phyloP scores from a whole-genome alignment of 2,113 vertebrate genomes.

The Trichechus manatus region DNA sequence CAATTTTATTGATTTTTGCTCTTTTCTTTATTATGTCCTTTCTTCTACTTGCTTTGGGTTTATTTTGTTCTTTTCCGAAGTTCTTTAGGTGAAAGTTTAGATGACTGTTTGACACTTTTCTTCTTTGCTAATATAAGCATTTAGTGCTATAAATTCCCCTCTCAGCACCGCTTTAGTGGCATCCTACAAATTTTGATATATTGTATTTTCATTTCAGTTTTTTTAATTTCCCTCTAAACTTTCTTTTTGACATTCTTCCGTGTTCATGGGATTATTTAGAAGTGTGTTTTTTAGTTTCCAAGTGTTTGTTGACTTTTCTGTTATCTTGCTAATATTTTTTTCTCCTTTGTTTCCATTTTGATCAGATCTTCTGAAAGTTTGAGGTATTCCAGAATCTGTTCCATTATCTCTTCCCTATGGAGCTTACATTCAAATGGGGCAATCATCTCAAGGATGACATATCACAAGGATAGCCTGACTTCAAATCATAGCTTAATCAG shows the following conservation, averaged over 20 bases:
- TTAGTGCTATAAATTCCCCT: not conserved
- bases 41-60: not conserved
- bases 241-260: not conserved
- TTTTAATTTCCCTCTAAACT: not conserved
- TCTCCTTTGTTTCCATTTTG: slow-evolving; percentile 31
- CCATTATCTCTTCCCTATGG: not conserved
- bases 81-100: not conserved
- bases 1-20: not conserved
- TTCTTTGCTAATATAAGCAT: not conserved
- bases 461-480: not conserved
- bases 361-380: not conserved
- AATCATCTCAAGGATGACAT: not conserved
- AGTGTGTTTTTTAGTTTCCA: not conserved
- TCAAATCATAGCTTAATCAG: not conserved
- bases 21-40: slow-evolving; percentile 18
- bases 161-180: not conserved
- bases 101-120: not conserved
- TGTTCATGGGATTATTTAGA: not conserved
- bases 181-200: not conserved
- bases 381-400: not conserved
- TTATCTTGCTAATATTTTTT: not conserved
- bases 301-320: slow-evolving; percentile 27
- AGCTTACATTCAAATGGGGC: not conserved
- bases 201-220: not conserved
- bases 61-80: not conserved